These are phyloP conservation scores for Mechanitis mazaeus DNA, from an alignment of 2,888 invertebrate genomes.

Conservation along the genomic window DNA sequence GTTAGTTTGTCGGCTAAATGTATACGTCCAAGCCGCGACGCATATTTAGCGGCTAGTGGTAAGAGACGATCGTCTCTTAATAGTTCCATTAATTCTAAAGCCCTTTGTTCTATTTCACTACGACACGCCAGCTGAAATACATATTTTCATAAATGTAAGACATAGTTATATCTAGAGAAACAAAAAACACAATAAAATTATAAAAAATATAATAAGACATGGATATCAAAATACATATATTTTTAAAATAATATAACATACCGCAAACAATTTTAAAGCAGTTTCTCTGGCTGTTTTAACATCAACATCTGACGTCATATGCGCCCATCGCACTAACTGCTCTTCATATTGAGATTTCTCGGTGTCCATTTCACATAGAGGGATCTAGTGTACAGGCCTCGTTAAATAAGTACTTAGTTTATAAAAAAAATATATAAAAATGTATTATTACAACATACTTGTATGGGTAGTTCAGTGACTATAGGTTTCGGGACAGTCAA, in stretches of 20 bases:
- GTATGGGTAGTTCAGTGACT: constrained; percentile 83
- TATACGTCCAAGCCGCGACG: constrained; percentile 84
- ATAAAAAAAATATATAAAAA: not conserved
- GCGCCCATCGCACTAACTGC: constrained; percentile 79
- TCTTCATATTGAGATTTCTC: constrained; percentile 92
- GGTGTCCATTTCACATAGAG: constrained; percentile 84
- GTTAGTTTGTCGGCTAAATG: constrained; percentile 87
- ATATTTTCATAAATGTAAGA: not conserved
- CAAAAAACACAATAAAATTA: too few relatives aligned
- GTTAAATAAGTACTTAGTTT: not conserved
- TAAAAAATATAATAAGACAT: too few relatives aligned
- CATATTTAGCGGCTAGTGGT: constrained; percentile 92
- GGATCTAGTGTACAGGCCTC: constrained; percentile 67
- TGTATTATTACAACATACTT: constrained; percentile 49
- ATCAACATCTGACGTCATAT: constrained; percentile 77
- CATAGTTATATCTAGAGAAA: too few relatives aligned
- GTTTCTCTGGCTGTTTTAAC: constrained; percentile 84
- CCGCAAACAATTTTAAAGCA: constrained; percentile 93
- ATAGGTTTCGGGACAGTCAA: constrained; percentile 91
- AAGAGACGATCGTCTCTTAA: constrained; percentile 86
- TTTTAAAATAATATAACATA: constrained; percentile 45
- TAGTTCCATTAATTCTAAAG: constrained; percentile 89
- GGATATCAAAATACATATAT: too few relatives aligned
- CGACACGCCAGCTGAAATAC: constrained; percentile 85
- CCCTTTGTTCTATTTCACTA: constrained; percentile 89